These are phyloP conservation scores for Stichopus horrens DNA, from an alignment of 53 echinoderm and acorn worm species.

Conservation along the genomic window DNA sequence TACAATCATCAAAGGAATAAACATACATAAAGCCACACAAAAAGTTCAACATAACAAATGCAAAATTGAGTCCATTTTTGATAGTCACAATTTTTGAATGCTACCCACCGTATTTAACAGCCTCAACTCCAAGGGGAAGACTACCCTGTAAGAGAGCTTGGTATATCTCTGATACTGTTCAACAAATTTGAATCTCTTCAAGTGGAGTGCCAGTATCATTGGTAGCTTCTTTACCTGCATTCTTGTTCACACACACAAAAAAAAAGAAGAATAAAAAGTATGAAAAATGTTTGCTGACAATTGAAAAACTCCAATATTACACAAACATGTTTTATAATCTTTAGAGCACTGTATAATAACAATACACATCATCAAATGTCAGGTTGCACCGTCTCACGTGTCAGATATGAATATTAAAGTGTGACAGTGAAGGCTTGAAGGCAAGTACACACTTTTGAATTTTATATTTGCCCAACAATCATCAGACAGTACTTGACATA, in stretches of 20 bases:
- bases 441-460: no score
- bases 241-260: slow-evolving; percentile 46
- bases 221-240: slow-evolving; percentile 99
- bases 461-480: no score
- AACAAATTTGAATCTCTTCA: slow-evolving; percentile 98
- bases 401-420: neutral
- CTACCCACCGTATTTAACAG: slow-evolving; percentile 90
- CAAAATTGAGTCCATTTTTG: no score
- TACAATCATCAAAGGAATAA: no score
- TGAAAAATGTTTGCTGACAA: neutral
- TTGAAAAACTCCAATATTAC: neutral
- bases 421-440: no score
- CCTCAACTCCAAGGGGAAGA: slow-evolving; percentile 93
- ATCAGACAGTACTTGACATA: no score
- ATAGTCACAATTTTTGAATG: neutral
- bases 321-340: slow-evolving; percentile 2
- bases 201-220: slow-evolving; percentile 85
- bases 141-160: slow-evolving; percentile 96
- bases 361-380: neutral
- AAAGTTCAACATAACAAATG: no score
- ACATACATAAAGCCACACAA: no score
- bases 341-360: neutral
- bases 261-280: slow-evolving; percentile 24
- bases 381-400: neutral
- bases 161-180: slow-evolving; percentile 97